Conservation (phyloP, 2,113 vertebrate species). For the Trachemys scripta region DNA sequence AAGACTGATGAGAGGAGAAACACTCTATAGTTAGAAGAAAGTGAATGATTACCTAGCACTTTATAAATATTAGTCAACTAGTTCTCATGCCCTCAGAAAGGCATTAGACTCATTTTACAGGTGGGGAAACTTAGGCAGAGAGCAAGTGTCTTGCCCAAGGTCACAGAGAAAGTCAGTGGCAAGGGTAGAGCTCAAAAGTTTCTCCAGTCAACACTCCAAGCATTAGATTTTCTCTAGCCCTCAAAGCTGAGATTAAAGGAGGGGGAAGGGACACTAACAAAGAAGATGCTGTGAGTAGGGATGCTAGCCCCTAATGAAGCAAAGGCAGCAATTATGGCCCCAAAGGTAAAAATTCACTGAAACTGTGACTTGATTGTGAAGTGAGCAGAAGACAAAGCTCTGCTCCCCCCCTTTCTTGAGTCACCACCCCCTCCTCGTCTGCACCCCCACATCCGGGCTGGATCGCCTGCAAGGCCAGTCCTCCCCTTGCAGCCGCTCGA, state of each 20-base stretch:
- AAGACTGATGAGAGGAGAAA: background rate
- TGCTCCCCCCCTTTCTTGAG: background rate
- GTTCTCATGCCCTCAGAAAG: constrained; percentile 31
- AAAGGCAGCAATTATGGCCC: accelerated
- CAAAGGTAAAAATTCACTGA: background rate
- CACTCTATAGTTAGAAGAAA: accelerated
- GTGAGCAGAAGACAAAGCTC: background rate
- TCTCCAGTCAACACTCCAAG: accelerated
- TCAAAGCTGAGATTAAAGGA: background rate
- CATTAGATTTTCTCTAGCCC: background rate
- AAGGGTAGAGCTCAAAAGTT: background rate
- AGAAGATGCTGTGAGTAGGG: background rate
- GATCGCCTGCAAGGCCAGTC: background rate
- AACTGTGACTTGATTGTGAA: background rate
- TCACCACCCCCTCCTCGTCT: background rate
- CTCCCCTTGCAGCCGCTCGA: background rate
- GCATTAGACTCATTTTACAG: background rate
- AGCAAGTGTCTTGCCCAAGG: background rate
- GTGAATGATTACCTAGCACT: background rate
- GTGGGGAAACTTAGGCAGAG: constrained; percentile 29
- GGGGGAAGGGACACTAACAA: accelerated
- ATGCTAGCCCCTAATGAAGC: background rate
- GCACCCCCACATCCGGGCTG: accelerated
- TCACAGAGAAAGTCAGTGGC: background rate
- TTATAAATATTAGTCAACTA: background rate